Percentiles rank a stretch among this genome's conserved stretches.
phyloP scores from a whole-genome alignment of 2,797 vertebrate genomes.

The Heliangelus exortis region DNA sequence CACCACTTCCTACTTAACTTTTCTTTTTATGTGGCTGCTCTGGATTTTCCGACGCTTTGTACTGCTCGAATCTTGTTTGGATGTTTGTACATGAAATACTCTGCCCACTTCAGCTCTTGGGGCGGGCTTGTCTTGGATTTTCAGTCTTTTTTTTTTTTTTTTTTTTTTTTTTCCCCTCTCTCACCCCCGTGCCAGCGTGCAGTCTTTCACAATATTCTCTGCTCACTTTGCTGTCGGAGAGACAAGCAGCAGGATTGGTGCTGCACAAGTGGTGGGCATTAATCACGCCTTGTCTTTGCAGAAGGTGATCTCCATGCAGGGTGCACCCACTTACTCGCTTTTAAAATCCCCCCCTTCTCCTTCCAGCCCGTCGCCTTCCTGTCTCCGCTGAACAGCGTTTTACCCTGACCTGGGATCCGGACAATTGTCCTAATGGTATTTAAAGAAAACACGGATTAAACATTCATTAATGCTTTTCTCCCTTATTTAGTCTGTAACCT shows the following conservation, averaged over 20 bases:
- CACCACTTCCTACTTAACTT: conserved; percentile 84
- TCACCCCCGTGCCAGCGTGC: not conserved
- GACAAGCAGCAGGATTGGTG: not conserved
- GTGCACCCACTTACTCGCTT: conserved; percentile 6
- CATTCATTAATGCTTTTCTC: conserved; percentile 16
- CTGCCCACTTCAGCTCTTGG: conserved; percentile 50
- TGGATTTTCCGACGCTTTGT: conserved; percentile 83
- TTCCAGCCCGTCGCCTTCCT: conserved; percentile 47
- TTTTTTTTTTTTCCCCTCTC: not conserved
- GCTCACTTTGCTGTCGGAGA: not conserved
- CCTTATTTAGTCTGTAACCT: not conserved
- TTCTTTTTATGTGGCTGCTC: conserved; percentile 82
- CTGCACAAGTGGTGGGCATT: not conserved
- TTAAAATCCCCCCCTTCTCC: not conserved
- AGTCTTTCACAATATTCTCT: not conserved
- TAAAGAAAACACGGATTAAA: conserved; percentile 64
- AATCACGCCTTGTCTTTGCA: conserved; percentile 55
- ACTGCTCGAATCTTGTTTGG: conserved; percentile 74
- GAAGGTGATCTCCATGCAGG: conserved; percentile 13
- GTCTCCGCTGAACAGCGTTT: conserved; percentile 43
- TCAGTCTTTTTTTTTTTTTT: not conserved
- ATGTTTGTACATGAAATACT: conserved; percentile 63
- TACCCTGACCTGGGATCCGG: conserved; percentile 18
- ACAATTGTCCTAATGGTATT: conserved; percentile 53
- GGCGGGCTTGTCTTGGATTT: not conserved